Evolutionary conservation across 2,113 vertebrate species (phyloP).

Genomic region (Pterocles burchelli): DNA sequence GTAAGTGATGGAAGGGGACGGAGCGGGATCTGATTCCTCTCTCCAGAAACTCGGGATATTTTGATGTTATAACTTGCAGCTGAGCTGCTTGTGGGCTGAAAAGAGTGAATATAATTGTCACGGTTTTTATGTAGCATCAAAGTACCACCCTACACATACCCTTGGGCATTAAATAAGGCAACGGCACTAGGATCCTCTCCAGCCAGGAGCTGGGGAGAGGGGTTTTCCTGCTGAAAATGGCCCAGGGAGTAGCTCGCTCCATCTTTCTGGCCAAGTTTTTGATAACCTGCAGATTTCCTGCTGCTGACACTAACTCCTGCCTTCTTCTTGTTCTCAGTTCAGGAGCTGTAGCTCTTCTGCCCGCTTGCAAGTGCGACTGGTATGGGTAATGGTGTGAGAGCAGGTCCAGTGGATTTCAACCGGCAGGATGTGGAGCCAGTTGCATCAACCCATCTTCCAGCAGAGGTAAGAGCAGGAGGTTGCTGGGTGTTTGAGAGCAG

Average conservation of each 20-base stretch:
- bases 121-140: background rate
- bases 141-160: background rate
- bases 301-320: background rate
- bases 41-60: fast-evolving
- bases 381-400: slow-evolving; percentile 92
- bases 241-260: background rate
- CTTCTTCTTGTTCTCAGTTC: fast-evolving
- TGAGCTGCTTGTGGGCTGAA: background rate
- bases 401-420: slow-evolving; percentile 73
- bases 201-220: background rate
- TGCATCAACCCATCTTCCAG: slow-evolving; percentile 22
- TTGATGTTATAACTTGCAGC: background rate
- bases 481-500: background rate
- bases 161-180: background rate
- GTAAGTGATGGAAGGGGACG: background rate
- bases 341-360: slow-evolving; percentile 67
- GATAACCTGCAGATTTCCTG: fast-evolving
- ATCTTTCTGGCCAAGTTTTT: background rate
- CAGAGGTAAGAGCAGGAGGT: slow-evolving; percentile 66
- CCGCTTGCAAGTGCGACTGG: slow-evolving; percentile 60
- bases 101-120: fast-evolving
- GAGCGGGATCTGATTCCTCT: background rate
- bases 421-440: slow-evolving; percentile 77
- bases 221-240: background rate
- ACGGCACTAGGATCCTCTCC: background rate